These are phyloP conservation scores for Erannis defoliaria DNA, from an alignment of 2,888 invertebrate species.

Conservation along the genomic window DNA sequence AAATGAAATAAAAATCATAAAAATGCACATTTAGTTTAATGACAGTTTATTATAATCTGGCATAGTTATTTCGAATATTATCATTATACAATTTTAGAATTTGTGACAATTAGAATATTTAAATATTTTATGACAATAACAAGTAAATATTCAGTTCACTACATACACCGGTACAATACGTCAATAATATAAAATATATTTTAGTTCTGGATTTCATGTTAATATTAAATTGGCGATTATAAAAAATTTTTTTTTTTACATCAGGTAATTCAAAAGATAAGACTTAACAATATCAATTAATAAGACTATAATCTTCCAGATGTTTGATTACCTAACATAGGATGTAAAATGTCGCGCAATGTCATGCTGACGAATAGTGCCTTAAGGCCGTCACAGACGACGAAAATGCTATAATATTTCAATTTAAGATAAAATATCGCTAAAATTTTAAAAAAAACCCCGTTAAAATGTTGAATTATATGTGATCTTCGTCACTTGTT, in stretches of 20 bases:
- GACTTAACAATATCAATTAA: too few species aligned
- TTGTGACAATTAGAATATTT: conserved; percentile 51
- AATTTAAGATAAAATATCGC: too few species aligned
- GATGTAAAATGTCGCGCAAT: too few species aligned
- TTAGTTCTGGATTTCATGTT: background rate
- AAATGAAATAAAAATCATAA: background rate
- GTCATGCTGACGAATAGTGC: too few species aligned
- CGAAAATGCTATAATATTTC: too few species aligned
- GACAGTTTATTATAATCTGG: conserved; percentile 55
- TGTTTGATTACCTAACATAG: too few species aligned
- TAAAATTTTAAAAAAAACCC: too few species aligned
- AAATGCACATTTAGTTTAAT: conserved; percentile 47
- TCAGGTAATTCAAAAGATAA: too few species aligned
- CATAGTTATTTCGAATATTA: conserved; percentile 49
- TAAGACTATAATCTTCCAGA: too few species aligned
- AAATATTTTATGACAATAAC: conserved; percentile 49
- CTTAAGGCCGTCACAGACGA: too few species aligned
- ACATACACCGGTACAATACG: conserved; percentile 31
- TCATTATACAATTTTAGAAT: conserved; percentile 53
- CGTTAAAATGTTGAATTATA: too few species aligned
- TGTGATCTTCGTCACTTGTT: too few species aligned
- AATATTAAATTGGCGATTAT: background rate
- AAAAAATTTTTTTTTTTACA: background rate
- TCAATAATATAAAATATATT: background rate
- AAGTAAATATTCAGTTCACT: conserved; percentile 54